These are phyloP conservation scores for Epizoanthus ramosus DNA, from an alignment of 92 coral and sea anemone genomes.

Conservation along the genomic window DNA sequence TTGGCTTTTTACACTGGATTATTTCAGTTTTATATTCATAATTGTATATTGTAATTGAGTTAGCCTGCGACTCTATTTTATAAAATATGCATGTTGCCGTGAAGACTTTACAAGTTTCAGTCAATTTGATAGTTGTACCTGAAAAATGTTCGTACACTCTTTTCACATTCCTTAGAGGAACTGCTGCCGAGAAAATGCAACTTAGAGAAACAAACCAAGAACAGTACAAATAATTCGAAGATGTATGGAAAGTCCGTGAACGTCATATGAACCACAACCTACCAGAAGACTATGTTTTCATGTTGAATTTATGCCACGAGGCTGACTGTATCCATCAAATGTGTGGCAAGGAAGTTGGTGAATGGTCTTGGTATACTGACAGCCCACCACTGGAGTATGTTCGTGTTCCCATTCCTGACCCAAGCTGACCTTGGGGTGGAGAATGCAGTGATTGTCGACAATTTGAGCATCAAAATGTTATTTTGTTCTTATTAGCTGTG, in stretches of 20 bases:
- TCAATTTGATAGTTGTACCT: no score
- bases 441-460: not conserved
- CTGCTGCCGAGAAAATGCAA: slow-evolving; percentile 45
- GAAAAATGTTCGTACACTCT: slow-evolving; percentile 7
- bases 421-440: slow-evolving; percentile 39
- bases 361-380: slow-evolving; percentile 47
- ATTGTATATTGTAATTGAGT: no score
- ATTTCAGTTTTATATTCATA: no score
- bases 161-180: slow-evolving; percentile 53
- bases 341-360: slow-evolving; percentile 35
- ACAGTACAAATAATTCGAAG: slow-evolving; percentile 53
- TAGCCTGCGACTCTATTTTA: no score
- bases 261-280: slow-evolving; percentile 48
- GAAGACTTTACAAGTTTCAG: no score
- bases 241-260: slow-evolving; percentile 55
- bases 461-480: no score
- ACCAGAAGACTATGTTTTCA: slow-evolving; percentile 56
- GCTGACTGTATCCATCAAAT: slow-evolving; percentile 51
- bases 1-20: no score
- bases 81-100: no score
- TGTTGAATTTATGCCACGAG: slow-evolving; percentile 51
- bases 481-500: no score
- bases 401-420: slow-evolving; percentile 62
- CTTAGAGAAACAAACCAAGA: slow-evolving; percentile 46
- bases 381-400: slow-evolving; percentile 46